phyloP scores from a whole-genome alignment of 35 echinoderm and acorn worm genomes.

The Apostichopus californicus region DNA sequence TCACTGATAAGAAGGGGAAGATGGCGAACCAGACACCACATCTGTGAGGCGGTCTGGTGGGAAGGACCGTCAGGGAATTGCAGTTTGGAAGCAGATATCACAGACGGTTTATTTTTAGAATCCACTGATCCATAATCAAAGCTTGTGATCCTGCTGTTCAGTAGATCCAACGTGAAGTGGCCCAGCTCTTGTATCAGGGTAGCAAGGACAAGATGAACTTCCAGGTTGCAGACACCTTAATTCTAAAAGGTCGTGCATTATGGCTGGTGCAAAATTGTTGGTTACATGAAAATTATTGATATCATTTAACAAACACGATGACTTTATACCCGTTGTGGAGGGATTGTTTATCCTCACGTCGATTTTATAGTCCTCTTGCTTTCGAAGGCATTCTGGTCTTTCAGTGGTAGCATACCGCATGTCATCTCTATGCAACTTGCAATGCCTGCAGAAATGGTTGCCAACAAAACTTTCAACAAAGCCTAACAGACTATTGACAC shows the following conservation, averaged over 20 bases:
- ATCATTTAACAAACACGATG: slow-evolving; percentile 57
- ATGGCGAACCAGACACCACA: slow-evolving; percentile 54
- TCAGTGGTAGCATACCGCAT: no score
- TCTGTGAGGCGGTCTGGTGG: slow-evolving; percentile 55
- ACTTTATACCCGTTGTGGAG: slow-evolving; percentile 61
- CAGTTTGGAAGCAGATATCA: slow-evolving; percentile 23
- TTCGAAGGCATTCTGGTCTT: no score
- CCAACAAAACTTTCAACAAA: slow-evolving; percentile 58
- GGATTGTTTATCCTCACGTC: slow-evolving; percentile 19
- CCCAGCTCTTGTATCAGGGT: slow-evolving; percentile 17
- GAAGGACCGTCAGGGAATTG: slow-evolving; percentile 49
- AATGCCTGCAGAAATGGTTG: slow-evolving; percentile 56
- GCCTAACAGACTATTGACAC: slow-evolving; percentile 44
- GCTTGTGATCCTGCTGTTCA: slow-evolving; percentile 63
- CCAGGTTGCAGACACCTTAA: slow-evolving; percentile 57
- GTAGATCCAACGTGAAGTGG: background rate
- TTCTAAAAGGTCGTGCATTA: slow-evolving; percentile 73
- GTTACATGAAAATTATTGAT: slow-evolving; percentile 62
- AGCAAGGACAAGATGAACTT: slow-evolving; percentile 44
- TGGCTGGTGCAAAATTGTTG: slow-evolving; percentile 45
- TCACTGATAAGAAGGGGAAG: slow-evolving; percentile 52
- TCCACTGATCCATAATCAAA: slow-evolving; percentile 58
- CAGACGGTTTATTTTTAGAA: slow-evolving; percentile 38
- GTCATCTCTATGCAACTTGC: slow-evolving; percentile 33
- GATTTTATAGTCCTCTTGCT: no score